These are phyloP conservation scores for Branchipolynoe longqiensis DNA, from an alignment of 2,888 invertebrate species.

Conservation along the genomic window DNA sequence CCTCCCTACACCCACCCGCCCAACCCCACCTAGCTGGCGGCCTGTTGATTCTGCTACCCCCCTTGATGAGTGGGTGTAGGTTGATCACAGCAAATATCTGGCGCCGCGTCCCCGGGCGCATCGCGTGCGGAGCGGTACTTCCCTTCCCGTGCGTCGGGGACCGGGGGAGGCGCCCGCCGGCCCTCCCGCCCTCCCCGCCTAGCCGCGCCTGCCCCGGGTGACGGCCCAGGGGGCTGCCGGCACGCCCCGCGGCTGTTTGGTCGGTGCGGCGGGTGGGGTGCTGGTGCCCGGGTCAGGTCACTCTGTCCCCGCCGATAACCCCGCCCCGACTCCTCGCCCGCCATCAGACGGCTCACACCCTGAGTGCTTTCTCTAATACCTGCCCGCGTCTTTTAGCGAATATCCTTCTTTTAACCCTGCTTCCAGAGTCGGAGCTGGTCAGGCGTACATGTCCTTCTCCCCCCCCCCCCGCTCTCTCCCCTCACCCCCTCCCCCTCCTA, in stretches of 20 bases:
- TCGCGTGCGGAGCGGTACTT: neutral
- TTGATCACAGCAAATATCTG: constrained; percentile 24
- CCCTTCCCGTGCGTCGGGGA: neutral
- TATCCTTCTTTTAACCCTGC: constrained; percentile 17
- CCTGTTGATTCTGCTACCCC: neutral
- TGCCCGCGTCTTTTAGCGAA: neutral
- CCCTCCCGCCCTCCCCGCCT: neutral
- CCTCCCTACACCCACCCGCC: neutral
- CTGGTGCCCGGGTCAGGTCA: neutral
- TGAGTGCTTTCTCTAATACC: constrained; percentile 31
- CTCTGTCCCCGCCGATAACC: neutral
- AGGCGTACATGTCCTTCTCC: too few species aligned
- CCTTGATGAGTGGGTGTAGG: constrained; percentile 18
- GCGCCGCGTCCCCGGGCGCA: neutral
- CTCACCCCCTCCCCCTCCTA: too few species aligned
- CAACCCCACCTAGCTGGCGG: neutral
- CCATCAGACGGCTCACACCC: neutral
- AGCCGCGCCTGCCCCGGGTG: too few species aligned
- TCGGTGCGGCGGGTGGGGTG: too few species aligned
- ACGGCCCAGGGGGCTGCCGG: too few species aligned
- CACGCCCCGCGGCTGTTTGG: too few species aligned
- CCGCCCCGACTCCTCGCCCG: neutral
- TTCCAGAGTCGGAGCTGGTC: constrained; percentile 10
- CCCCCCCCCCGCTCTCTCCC: too few species aligned
- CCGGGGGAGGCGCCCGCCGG: neutral